These are phyloP conservation scores for Cheilosia pagana DNA, from an alignment of 2,888 invertebrate species.

Conservation along the genomic window DNA sequence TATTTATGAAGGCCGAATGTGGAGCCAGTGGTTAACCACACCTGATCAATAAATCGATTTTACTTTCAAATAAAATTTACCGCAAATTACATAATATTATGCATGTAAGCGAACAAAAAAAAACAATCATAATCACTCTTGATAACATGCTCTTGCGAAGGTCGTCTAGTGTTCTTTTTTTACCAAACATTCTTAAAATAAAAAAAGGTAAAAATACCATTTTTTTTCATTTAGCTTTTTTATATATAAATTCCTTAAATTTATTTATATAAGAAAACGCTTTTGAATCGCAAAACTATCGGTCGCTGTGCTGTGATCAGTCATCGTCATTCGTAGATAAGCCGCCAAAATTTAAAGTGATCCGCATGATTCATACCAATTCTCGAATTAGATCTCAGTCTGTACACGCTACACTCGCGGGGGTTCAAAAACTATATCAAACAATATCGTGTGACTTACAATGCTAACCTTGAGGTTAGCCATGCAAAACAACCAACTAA, in stretches of 20 bases:
- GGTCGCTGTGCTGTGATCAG: slow-evolving; percentile 56
- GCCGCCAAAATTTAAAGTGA: slow-evolving; percentile 64
- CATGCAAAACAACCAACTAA: slow-evolving; percentile 28
- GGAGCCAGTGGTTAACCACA: background rate
- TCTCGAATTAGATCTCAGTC: slow-evolving; percentile 65
- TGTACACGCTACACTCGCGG: slow-evolving; percentile 22
- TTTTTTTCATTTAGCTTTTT: background rate
- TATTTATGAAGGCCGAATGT: slow-evolving; percentile 12
- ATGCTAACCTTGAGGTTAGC: slow-evolving; percentile 63
- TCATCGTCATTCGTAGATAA: slow-evolving; percentile 65
- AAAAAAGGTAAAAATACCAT: slow-evolving; percentile 64
- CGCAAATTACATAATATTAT: slow-evolving; percentile 24
- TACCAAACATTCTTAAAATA: slow-evolving; percentile 31
- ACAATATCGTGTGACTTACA: slow-evolving; percentile 61
- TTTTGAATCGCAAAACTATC: slow-evolving; percentile 50
- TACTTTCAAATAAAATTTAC: slow-evolving; percentile 38
- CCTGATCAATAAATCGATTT: slow-evolving; percentile 14
- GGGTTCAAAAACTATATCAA: slow-evolving; percentile 67
- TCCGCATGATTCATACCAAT: slow-evolving; percentile 68
- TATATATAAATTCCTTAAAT: slow-evolving; percentile 47
- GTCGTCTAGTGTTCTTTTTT: slow-evolving; percentile 47
- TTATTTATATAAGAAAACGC: slow-evolving; percentile 58
- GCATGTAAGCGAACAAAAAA: slow-evolving; percentile 11
- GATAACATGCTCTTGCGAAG: slow-evolving; percentile 64
- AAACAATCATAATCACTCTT: slow-evolving; percentile 15